Conservation (phyloP, 2,888 invertebrate species). For the Ashinkailepas kermadecensis region DNA sequence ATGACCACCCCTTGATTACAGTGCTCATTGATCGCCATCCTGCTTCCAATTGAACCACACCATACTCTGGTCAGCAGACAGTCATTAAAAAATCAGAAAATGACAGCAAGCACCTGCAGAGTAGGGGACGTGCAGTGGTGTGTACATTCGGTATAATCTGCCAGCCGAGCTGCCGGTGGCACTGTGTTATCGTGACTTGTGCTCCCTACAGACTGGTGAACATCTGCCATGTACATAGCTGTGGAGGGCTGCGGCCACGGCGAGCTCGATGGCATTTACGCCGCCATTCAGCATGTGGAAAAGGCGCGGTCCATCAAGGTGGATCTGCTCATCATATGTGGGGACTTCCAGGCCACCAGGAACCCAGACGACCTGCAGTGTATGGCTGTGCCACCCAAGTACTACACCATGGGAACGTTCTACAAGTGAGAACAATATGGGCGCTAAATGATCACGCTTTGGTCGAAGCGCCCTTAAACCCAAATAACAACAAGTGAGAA, state of each 20-base stretch:
- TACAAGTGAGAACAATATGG: constrained; percentile 90
- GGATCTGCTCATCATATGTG: constrained; percentile 91
- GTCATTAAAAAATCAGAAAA: too few species aligned
- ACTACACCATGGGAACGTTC: constrained; percentile 78
- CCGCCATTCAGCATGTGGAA: constrained; percentile 68
- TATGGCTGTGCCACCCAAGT: constrained; percentile 95
- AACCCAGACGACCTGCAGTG: constrained; percentile 79
- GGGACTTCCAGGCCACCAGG: constrained; percentile 93
- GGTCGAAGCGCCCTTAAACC: too few species aligned
- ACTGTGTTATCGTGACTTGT: too few species aligned
- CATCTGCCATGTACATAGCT: constrained; percentile 71
- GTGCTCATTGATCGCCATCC: too few species aligned
- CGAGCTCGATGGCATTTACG: constrained; percentile 91
- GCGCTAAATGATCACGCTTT: too few species aligned
- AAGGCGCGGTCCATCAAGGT: constrained; percentile 64
- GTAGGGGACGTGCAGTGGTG: too few species aligned
- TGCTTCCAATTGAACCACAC: too few species aligned
- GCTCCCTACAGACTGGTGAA: not conserved
- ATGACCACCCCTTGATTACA: too few species aligned
- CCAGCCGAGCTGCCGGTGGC: too few species aligned
- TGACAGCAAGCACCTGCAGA: too few species aligned
- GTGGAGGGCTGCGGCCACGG: constrained; percentile 98
- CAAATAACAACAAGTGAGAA: constrained; percentile 76
- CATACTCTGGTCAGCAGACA: too few species aligned
- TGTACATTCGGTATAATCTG: too few species aligned